Percentiles rank a stretch among this genome's conserved stretches.
phyloP scores from a whole-genome alignment of 2,888 invertebrate genomes.

The Carpatolechia fugitivella region DNA sequence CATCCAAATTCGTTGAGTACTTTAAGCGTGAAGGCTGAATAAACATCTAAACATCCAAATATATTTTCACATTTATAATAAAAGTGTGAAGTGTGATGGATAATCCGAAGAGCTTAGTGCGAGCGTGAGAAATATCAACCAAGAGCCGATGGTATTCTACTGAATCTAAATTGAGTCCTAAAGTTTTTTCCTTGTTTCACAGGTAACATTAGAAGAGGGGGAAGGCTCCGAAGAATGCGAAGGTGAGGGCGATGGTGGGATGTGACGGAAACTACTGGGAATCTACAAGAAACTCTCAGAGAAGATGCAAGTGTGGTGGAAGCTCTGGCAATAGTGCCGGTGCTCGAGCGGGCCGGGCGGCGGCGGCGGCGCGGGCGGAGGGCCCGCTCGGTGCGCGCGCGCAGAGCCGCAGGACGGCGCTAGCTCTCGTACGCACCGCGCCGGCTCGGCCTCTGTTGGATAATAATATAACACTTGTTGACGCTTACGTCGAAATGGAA shows the following conservation, averaged over 20 bases:
- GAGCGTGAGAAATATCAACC: too few relatives aligned
- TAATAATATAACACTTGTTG: slow-evolving; percentile 67
- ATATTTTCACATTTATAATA: too few relatives aligned
- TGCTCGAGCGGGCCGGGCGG: slow-evolving; percentile 13
- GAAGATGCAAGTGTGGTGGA: slow-evolving; percentile 94
- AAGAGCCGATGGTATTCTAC: too few relatives aligned
- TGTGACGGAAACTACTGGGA: slow-evolving; percentile 96
- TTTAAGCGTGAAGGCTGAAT: too few relatives aligned
- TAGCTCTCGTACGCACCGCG: slow-evolving; percentile 15
- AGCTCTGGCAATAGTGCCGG: slow-evolving; percentile 83
- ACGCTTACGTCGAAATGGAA: slow-evolving; percentile 74
- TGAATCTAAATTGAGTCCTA: not conserved
- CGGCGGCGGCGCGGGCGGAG: slow-evolving; percentile 29
- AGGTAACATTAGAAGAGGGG: slow-evolving; percentile 93
- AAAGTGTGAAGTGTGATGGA: too few relatives aligned
- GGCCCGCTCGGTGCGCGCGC: slow-evolving; percentile 18
- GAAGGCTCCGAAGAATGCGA: slow-evolving; percentile 83
- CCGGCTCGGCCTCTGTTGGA: slow-evolving; percentile 45
- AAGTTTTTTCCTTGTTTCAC: slow-evolving; percentile 31
- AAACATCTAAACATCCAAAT: too few relatives aligned
- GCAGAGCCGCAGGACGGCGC: slow-evolving; percentile 16
- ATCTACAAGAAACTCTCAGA: slow-evolving; percentile 94
- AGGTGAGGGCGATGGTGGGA: slow-evolving; percentile 82
- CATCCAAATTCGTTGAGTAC: too few relatives aligned
- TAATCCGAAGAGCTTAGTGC: too few relatives aligned